phyloP scores from a whole-genome alignment of 2,113 vertebrate genomes.

The Phrynosoma blainvillii region DNA sequence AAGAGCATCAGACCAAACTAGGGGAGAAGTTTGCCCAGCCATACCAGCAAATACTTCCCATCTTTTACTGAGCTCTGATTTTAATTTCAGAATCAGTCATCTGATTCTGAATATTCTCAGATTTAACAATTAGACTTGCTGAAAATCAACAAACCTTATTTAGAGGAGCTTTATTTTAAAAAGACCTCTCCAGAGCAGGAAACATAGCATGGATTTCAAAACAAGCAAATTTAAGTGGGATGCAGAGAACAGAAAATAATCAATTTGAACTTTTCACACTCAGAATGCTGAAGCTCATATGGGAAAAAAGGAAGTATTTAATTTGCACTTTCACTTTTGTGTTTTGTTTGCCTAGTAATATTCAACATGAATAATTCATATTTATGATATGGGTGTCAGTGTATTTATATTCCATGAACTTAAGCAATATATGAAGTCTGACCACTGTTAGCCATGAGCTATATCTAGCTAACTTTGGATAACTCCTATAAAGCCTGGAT shows the following conservation, averaged over 20 bases:
- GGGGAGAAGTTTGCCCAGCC: no score
- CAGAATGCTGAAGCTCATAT: background rate
- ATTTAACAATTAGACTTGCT: no score
- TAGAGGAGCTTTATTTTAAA: background rate
- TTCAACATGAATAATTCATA: background rate
- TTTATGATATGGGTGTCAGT: background rate
- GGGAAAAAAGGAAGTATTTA: background rate
- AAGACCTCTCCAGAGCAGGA: background rate
- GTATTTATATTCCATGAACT: background rate
- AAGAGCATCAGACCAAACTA: no score
- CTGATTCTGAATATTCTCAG: background rate
- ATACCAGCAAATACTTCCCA: no score
- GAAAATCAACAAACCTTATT: background rate
- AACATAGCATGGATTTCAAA: background rate
- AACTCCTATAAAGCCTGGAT: no score
- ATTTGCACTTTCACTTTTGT: constrained; percentile 2
- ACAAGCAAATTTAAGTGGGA: background rate
- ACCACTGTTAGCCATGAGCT: background rate
- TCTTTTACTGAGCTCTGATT: no score
- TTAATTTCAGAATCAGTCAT: background rate
- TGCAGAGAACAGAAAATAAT: background rate
- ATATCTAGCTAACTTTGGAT: no score
- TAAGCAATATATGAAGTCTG: background rate
- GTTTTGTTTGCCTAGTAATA: constrained; percentile 5
- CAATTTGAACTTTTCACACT: background rate